Base-by-base conservation (phyloP, 2,797 vertebrate species). In the Cryptoblepharus egeriae region DNA sequence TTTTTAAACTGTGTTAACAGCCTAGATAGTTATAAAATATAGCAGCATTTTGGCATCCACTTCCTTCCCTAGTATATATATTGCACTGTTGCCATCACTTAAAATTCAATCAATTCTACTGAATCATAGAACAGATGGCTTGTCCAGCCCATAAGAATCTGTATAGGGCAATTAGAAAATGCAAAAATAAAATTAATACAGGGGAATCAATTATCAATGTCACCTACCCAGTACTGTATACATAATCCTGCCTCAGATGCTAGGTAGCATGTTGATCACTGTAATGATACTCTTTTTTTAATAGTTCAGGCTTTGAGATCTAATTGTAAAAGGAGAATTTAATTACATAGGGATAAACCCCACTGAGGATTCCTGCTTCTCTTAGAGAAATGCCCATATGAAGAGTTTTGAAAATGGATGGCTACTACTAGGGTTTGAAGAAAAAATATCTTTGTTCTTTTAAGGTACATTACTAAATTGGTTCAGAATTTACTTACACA, bases 121-220 rank as follows among this genome's bases (percentile, higher is more conserved):
- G 75, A 92, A 92, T 42, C 42, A 84, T 7, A n/a, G 81, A 95
- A 75, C 89, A 95, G 91, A 92, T 92, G 89, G 86, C 73, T 90
- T 83, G 92, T 91, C 88, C 83, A 88, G 72, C 80, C 84, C 87
- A 79, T 82, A 88, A 86, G 28, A 91, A 94, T 80, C 85, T 88
- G 52, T 35, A 91, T 28, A 89, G 68, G 72, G 49, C 87, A 92
- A 87, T 85, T 89, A 81, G 75, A 91, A 88, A 90, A 89, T 65
- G 35, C 83, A 87, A 78, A 90, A 64, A 90, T 26, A 83, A 82
- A 78, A 90, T 83, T 91, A 91, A 92, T 87, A 85, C 68, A 84
- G 86, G 76, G 42, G 90, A 93, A 92, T 90, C 83, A 90, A 83
- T 90, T 91, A 90, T 77, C 76, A 91, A 79, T 80, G 42, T 65